Evolutionary conservation across 2,888 invertebrate genomes (phyloP).

Genomic region (Eristalis pertinax): DNA sequence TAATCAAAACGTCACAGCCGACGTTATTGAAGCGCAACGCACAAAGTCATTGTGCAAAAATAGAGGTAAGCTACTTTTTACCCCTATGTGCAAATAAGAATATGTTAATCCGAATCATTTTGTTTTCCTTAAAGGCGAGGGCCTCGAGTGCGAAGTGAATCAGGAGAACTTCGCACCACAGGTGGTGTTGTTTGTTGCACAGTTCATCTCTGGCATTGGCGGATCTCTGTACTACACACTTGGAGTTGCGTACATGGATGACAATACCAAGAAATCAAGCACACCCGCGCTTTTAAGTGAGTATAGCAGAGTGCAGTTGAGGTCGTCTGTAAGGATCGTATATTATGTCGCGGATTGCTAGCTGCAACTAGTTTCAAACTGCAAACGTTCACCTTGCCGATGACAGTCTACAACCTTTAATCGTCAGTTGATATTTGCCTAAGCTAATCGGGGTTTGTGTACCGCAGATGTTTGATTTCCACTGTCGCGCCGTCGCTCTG

Average conservation of each 20-base stretch:
- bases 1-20: constrained; percentile 81
- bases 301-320: constrained; percentile 73
- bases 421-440: constrained; percentile 19
- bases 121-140: constrained; percentile 57
- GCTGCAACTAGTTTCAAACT: background rate
- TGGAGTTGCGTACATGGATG: constrained; percentile 89
- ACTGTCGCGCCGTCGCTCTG: background rate
- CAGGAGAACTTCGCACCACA: constrained; percentile 85
- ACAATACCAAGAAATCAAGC: constrained; percentile 88
- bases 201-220: constrained; percentile 87
- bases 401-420: constrained; percentile 46
- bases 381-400: background rate
- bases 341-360: constrained; percentile 6
- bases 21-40: constrained; percentile 82
- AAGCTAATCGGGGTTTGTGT: constrained; percentile 29
- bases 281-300: constrained; percentile 87
- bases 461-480: background rate
- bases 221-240: constrained; percentile 87
- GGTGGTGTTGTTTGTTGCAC: constrained; percentile 85
- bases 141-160: constrained; percentile 82
- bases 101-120: background rate
- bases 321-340: background rate
- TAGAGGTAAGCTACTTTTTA: constrained; percentile 76
- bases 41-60: constrained; percentile 84
- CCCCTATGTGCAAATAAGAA: background rate